Evolutionary conservation across 2,113 vertebrate species (phyloP), one percentile per base, ranked within the genome.

Genomic region (Chloropsis hardwickii): DNA sequence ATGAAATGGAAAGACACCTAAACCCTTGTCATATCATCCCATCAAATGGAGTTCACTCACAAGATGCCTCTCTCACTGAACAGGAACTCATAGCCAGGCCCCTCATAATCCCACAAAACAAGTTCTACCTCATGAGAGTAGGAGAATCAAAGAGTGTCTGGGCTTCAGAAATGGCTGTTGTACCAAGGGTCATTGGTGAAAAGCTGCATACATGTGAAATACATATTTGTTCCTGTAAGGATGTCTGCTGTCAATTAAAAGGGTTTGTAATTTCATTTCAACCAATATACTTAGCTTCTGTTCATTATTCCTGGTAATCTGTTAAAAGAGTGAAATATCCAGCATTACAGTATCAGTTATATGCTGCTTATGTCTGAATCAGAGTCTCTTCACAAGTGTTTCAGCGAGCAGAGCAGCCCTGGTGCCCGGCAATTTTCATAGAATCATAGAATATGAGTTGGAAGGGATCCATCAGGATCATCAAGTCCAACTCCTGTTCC

Each of bases 351-450:
- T 18, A 3, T 56, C 25, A 18, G 15, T 54, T 67, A 13, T 23
- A 28, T 20, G 31, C 5, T 4, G 3, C 4, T 61, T 67, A 37
- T 72, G 22, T 40, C 48, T 65, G 39, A 80, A 94, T 33, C 23
- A 42, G 29, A 29, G 3, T 12, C 3, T 78, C 45, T 73, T 79
- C 31, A 31, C 4, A 3, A 40, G 14, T 22, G 15, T 39, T 90
- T 71, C 51, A 65, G 4, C 0, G 0, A 62, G 27, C 16, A 67
- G 28, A 85, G 11, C 11, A 67, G 33, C 27, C 24, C 23, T 5
- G 3, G 40, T 1, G 4, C 12, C 18, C 33, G 33, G 6, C 14
- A 15, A 7, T 4, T 37, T 51, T 44, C 67, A 65, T 5, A 64
- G 31, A 80, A 35, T 31, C 48, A 22, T 15, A 50, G 35, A 81